Evolutionary conservation across 2,888 invertebrate species (phyloP), one percentile per base, ranked within the genome.

Genomic region (Rotaria macrura): DNA sequence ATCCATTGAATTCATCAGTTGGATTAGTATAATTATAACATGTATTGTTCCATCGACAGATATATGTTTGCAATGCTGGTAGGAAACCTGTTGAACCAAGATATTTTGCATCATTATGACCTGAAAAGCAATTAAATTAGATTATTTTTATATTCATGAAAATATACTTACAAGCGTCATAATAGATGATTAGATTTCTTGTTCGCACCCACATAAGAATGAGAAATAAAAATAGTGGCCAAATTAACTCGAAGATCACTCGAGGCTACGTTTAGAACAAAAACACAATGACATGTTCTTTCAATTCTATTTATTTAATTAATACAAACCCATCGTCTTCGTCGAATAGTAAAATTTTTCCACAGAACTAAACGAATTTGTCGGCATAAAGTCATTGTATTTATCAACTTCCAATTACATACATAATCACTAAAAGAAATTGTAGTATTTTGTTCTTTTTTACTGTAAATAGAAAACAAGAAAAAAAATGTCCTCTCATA

Each of bases 261-360:
- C 86, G 86, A 20, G 84, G 23, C 85, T 85, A 43, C 25, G 10
- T 49, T n/a, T 49, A 29, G 38, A 55, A 10, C 23, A 38, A 85
- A 79, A 57, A 23, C 34, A 54, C 20, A 25, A 25, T 7, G 6
- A 29, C n/a, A 29, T 57, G 5, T 89, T 72, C 85, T 88, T 29
- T 89, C 89, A 17, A 88, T 89, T 52, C 88, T 88, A 47, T 23
- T 1, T 25, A 88, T 88, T 84, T 20, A 92, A 88, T 89, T 94
- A 86, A 91, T 93, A 93, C 0, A 90, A 92, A 20, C 93, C 93
- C 49, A 92, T 93, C 87, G 88, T 93, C 84, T 89, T 79, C 79
- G 40, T 43, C 79, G 79, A 1, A 79, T 79, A 1, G 79, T 79
- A 14, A 79, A 79, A 25, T 79, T 79, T 79, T 79, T 79, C 79